Percentiles rank a stretch among this genome's conserved stretches.
Conservation (phyloP, 2,888 invertebrate genomes). For the Pseudococcus longispinus region DNA sequence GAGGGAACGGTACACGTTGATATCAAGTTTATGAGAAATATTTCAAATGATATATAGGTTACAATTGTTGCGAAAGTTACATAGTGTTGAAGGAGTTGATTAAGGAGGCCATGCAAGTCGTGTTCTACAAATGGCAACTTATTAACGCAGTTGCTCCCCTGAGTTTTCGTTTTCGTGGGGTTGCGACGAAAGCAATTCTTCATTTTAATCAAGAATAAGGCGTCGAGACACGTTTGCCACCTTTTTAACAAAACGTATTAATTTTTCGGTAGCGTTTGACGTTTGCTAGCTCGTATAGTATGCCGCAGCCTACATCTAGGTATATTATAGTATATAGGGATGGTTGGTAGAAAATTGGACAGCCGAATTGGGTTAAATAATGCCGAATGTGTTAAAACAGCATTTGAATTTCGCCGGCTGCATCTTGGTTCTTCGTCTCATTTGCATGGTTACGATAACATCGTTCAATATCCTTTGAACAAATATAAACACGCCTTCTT, state of each 20-base stretch:
- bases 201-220: conserved; percentile 54
- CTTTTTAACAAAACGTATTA: conserved; percentile 46
- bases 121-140: conserved; percentile 57
- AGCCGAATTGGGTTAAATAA: conserved; percentile 23
- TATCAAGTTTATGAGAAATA: conserved; percentile 53
- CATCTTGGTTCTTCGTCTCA: conserved; percentile 33
- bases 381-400: background rate
- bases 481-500: conserved; percentile 31
- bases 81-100: conserved; percentile 55
- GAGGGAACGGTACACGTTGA: background rate
- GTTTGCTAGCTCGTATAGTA: background rate
- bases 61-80: conserved; percentile 47
- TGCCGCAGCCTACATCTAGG: background rate
- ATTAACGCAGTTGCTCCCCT: conserved; percentile 55
- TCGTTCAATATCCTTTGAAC: conserved; percentile 53
- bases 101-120: conserved; percentile 51
- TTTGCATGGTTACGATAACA: conserved; percentile 52
- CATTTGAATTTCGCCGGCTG: conserved; percentile 25
- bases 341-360: background rate
- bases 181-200: conserved; percentile 57
- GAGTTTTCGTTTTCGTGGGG: conserved; percentile 50
- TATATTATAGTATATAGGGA: background rate
- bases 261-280: conserved; percentile 16
- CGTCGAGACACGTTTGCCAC: conserved; percentile 49
- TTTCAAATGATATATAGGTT: conserved; percentile 55